These are phyloP conservation scores for Enteromius anoplus DNA, from an alignment of 2,797 vertebrate genomes.

Conservation along the genomic window DNA sequence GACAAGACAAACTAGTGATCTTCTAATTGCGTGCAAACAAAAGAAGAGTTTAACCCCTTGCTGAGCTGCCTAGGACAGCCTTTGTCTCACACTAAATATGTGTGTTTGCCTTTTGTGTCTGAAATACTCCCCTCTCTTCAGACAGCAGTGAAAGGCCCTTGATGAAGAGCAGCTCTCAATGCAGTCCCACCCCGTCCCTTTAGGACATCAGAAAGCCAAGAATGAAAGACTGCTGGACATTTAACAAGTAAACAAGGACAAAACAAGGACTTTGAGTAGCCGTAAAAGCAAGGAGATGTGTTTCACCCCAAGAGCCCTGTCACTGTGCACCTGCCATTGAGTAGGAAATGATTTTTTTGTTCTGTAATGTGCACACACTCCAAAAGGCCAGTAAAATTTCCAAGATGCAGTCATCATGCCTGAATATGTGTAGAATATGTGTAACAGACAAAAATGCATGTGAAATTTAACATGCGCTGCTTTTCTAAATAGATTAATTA, in stretches of 20 bases:
- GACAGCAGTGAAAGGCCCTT: conserved; percentile 61
- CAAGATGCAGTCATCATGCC: background rate
- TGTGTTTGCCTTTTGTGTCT: conserved; percentile 83
- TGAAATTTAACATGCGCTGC: background rate
- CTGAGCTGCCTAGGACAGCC: conserved; percentile 60
- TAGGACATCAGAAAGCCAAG: conserved; percentile 62
- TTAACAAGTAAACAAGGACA: conserved; percentile 63
- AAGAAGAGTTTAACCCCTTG: conserved; percentile 59
- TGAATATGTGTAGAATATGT: background rate
- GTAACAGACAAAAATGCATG: background rate
- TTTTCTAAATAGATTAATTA: background rate
- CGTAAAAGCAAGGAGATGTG: conserved; percentile 54
- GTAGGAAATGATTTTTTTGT: conserved; percentile 50
- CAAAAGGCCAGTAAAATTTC: too few relatives aligned
- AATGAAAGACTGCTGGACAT: conserved; percentile 58
- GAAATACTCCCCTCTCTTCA: conserved; percentile 69
- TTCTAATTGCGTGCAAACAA: conserved; percentile 59
- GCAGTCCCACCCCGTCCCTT: conserved; percentile 55
- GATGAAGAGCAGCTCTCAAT: conserved; percentile 64
- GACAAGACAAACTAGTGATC: conserved; percentile 42
- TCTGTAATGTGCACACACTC: background rate
- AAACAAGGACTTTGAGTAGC: conserved; percentile 53
- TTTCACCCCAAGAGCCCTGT: conserved; percentile 39
- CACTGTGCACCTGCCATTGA: conserved; percentile 52
- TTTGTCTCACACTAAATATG: conserved; percentile 91